Evolutionary conservation across 2,888 invertebrate genomes (phyloP), one percentile per base, ranked within the genome.

Genomic region (Alviniconcha strummeri): DNA sequence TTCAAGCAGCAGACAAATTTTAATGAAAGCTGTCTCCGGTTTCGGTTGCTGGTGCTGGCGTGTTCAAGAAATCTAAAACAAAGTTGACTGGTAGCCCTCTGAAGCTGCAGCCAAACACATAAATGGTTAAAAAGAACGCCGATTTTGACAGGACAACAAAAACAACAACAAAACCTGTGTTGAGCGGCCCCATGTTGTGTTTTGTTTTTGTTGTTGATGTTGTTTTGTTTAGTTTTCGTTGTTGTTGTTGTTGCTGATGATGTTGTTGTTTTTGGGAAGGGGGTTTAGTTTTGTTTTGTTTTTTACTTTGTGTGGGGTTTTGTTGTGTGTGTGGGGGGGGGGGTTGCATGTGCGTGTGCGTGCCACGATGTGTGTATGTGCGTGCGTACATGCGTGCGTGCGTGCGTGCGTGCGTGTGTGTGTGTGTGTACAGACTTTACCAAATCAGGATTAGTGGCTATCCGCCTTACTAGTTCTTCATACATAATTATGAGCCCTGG

Each of bases 341-440:
- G n/a, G 72, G n/a, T 1, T 17, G 77, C 17, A 17, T 77, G 56
- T 56, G 77, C 56, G 77, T 56, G 77, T 77, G 77, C 15, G 77
- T 57, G 55, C 11, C 5, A 17, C 9, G 13, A 4, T 17, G 56
- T 17, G 56, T 56, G 77, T 77, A 57, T 77, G 77, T 77, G 77
- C 56, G 77, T 77, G 77, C 56, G 77, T 77, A 57, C n/a, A 57
- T 52, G 75, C 8, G 36, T 57, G 77, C 56, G 56, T 77, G 77
- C 56, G 56, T 77, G 77, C 19, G 71, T 71, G 71, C 5, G n/a
- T 71, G 19, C 0, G 71, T 71, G 71, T 71, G 71, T n/a, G 71
- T 71, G 71, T n/a, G 71, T 19, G 71, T 9, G 36, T 36, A 36
- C 36, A 36, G 36, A 36, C 36, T 36, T 36, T 36, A 36, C 36